Base-by-base conservation (phyloP, 2,888 invertebrate species). In the Lasioglossum zephyrum region DNA sequence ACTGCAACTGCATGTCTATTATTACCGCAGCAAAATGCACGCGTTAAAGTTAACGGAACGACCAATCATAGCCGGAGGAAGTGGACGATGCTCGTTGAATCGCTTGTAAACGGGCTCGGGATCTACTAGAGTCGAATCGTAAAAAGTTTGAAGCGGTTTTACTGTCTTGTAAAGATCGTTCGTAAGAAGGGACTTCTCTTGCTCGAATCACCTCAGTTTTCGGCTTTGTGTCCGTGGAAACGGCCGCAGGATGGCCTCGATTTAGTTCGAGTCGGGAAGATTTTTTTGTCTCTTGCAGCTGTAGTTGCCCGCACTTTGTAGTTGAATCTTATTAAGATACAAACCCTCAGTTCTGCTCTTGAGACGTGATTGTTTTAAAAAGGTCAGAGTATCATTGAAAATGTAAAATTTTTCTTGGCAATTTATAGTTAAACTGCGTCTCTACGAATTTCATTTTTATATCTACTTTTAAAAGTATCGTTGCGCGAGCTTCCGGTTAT, bases 71-170 rank as follows among this genome's bases (percentile, higher is more conserved):
- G 73, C 66, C 8, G 66, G 36, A 18, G 66, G 66, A 66, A 66
- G 66, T 66, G 66, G 66, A 66, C 66, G 66, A 66, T 36, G 66
- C 26, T 53, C 60, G 36, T 47, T 31, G 41, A 74, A 53, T 41
- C 41, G 44, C 44, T 36, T 77, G 60, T 53, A 79, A 57, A 69
- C 66, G 22, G 60, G 31, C 60, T 5, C n/a, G 31, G 69, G 49
- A 44, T 82, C 78, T 63, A 31, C 26, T 13, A 47, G 31, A 69
- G 44, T 44, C 76, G 81, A 76, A 81, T 78, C 78, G 81, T 85
- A 76, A 81, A 69, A 81, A 78, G 73, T 85, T 85, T 73, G n/a
- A 73, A 79, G 85, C 49, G 78, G 41, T 73, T 85, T 77, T 74
- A 77, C 49, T 41, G 44, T 82, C 75, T 9, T 70, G 70, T 81